Conservation (phyloP, 2,797 vertebrate species). For the Pantherophis alleghaniensis region DNA sequence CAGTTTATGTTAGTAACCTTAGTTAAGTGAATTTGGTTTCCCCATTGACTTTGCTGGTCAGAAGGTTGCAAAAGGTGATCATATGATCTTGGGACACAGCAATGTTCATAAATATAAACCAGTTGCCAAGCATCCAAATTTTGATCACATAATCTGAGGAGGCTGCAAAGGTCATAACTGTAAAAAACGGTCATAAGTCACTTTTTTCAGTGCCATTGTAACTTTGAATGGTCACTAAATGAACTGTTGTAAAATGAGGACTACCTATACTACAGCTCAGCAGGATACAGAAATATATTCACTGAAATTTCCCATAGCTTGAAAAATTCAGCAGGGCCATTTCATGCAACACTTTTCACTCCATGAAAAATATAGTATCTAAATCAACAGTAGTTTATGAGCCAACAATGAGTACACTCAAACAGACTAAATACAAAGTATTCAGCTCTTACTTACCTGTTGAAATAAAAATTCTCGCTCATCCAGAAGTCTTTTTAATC, state of each 20-base stretch:
- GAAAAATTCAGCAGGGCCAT: background rate
- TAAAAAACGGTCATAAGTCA: background rate
- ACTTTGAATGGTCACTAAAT: too few species aligned
- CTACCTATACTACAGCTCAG: background rate
- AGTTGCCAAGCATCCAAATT: background rate
- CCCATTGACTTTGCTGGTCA: too few species aligned
- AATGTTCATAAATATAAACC: background rate
- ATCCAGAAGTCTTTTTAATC: constrained; percentile 84
- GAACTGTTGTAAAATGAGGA: too few species aligned
- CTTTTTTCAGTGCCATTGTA: background rate
- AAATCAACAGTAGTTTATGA: background rate
- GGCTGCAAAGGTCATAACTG: background rate
- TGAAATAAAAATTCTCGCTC: constrained; percentile 86
- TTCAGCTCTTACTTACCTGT: constrained; percentile 74
- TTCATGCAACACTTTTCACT: background rate
- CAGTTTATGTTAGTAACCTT: too few species aligned
- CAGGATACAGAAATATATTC: background rate
- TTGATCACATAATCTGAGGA: background rate
- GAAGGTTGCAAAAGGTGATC: background rate
- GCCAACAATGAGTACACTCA: background rate
- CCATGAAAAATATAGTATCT: background rate
- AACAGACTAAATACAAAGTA: background rate
- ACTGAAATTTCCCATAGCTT: background rate
- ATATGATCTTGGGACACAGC: background rate
- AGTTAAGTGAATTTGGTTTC: background rate